Percentiles rank a stretch among this genome's conserved stretches.
Conservation (phyloP, 2,888 invertebrate genomes). For the Trissolcus japonicus region DNA sequence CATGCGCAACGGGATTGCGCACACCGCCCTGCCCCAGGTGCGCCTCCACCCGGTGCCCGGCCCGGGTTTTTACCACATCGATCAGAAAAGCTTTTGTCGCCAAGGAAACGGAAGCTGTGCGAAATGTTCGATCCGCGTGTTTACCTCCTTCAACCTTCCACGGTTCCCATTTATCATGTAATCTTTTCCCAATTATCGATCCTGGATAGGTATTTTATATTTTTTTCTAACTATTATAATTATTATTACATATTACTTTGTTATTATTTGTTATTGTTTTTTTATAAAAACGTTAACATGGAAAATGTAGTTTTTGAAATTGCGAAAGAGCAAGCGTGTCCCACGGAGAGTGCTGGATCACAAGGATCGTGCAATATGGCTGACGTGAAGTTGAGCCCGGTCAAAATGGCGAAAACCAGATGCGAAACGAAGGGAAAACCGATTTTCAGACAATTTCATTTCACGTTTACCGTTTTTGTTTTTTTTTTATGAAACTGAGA, state of each 20-base stretch:
- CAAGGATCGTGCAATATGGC: constrained; percentile 71
- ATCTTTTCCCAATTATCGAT: too few species aligned
- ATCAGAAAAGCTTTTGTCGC: constrained; percentile 25
- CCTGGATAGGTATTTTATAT: too few species aligned
- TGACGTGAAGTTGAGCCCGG: constrained; percentile 69
- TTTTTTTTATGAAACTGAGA: too few species aligned
- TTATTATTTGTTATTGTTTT: too few species aligned
- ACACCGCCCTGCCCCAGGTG: constrained; percentile 61
- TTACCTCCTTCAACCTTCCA: neutral
- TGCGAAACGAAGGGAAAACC: constrained; percentile 18
- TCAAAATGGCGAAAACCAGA: constrained; percentile 71
- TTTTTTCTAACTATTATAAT: too few species aligned
- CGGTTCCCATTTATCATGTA: too few species aligned
- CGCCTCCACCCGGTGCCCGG: constrained; percentile 52
- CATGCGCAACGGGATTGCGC: constrained; percentile 59
- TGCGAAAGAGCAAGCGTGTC: constrained; percentile 44
- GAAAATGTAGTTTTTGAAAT: too few species aligned
- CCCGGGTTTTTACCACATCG: constrained; percentile 37
- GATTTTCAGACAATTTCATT: neutral
- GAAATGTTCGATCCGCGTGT: constrained; percentile 28
- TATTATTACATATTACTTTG: too few species aligned
- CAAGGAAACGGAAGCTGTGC: constrained; percentile 13
- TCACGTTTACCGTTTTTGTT: neutral
- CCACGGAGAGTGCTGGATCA: constrained; percentile 66
- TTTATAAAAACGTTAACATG: too few species aligned